Conservation (phyloP, 2,797 vertebrate species). For the Pelochelys cantorii region DNA sequence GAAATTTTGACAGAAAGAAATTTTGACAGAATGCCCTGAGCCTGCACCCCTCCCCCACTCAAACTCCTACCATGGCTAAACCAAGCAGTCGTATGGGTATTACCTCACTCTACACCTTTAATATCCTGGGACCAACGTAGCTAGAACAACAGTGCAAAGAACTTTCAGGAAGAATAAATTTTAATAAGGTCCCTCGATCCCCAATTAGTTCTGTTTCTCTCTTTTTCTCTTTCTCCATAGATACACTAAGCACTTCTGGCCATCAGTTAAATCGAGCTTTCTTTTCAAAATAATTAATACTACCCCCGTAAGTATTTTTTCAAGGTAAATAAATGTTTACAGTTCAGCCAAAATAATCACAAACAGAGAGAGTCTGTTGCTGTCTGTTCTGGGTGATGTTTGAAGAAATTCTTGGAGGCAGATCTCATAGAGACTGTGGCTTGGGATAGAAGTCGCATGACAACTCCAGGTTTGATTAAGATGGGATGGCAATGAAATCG, state of each 20-base stretch:
- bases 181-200: constrained; percentile 76
- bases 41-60: too few relatives aligned
- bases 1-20: too few relatives aligned
- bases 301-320: constrained; percentile 53
- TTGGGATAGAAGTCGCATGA: constrained; percentile 52
- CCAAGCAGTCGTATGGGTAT: neutral
- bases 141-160: neutral
- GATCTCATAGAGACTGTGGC: neutral
- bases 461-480: constrained; percentile 65
- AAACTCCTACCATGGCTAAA: neutral
- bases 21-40: too few relatives aligned
- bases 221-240: constrained; percentile 35
- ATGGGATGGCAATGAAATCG: constrained; percentile 70
- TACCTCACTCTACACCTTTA: neutral
- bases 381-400: neutral
- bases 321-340: constrained; percentile 68
- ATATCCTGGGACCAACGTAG: neutral
- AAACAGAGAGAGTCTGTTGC: neutral
- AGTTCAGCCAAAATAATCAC: constrained; percentile 25
- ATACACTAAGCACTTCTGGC: constrained; percentile 60
- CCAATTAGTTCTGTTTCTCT: constrained; percentile 66
- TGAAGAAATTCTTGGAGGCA: neutral
- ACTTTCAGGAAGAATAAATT: constrained; percentile 60
- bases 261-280: constrained; percentile 48
- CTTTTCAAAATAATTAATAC: constrained; percentile 76